These are phyloP conservation scores for cattle (Bos taurus) DNA, from an alignment of 2,113 vertebrate genomes.

Conservation along the genomic window DNA sequence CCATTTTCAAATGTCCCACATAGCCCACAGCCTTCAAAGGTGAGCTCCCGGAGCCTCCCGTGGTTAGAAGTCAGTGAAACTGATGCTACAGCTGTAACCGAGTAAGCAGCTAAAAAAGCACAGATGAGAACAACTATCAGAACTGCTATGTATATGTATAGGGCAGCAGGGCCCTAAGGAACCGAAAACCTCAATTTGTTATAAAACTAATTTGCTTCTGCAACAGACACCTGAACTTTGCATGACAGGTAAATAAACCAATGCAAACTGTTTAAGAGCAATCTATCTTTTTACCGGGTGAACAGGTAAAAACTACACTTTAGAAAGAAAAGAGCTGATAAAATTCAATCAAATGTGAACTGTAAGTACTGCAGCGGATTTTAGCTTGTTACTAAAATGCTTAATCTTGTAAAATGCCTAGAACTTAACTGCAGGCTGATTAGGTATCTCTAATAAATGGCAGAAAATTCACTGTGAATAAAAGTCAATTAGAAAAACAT, in stretches of 20 bases:
- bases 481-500: not conserved
- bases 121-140: not conserved
- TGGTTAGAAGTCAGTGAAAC: not conserved
- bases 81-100: not conserved
- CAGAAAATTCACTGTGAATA: not conserved
- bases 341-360: not conserved
- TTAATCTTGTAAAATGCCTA: conserved; percentile 4
- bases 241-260: not conserved
- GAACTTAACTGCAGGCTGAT: not conserved
- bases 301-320: not conserved
- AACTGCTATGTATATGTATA: not conserved
- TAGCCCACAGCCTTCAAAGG: not conserved
- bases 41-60: not conserved
- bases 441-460: not conserved
- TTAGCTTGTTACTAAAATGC: not conserved
- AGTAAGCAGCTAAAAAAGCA: not conserved
- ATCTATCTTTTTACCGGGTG: not conserved
- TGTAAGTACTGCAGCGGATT: not conserved
- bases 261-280: not conserved
- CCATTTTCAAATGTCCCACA: not conserved
- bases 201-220: not conserved
- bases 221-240: not conserved
- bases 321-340: not conserved
- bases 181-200: not conserved
- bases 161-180: not conserved